These are phyloP conservation scores for Noturus placidus DNA, from an alignment of 2,113 vertebrate genomes.

Conservation along the genomic window DNA sequence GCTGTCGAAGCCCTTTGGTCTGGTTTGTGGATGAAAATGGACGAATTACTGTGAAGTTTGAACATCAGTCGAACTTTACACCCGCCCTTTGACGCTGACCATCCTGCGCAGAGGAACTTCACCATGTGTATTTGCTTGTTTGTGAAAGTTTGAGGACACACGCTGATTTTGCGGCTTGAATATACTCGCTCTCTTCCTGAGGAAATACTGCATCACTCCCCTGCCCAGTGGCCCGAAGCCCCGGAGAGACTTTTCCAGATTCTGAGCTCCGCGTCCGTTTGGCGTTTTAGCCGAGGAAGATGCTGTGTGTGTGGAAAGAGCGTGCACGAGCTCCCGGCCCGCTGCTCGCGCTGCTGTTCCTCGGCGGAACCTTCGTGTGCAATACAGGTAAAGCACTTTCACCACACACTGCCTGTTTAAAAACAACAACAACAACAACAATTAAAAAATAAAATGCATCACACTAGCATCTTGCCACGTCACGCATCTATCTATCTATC, in stretches of 20 bases:
- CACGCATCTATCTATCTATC: neutral
- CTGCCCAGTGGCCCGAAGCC: neutral
- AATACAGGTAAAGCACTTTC: constrained; percentile 64
- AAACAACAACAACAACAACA: neutral
- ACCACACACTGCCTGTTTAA: neutral
- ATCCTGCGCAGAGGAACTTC: constrained; percentile 1
- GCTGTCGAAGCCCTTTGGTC: neutral
- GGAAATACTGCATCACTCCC: neutral
- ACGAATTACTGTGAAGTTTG: neutral
- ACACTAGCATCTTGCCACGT: neutral
- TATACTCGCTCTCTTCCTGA: neutral
- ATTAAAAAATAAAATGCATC: no score
- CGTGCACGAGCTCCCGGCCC: constrained; percentile 61
- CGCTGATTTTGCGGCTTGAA: constrained; percentile 1
- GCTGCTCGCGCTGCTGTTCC: constrained; percentile 66
- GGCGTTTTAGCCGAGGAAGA: constrained; percentile 65
- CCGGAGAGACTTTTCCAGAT: constrained; percentile 12
- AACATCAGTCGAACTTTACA: constrained; percentile 39
- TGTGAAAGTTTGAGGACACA: constrained; percentile 18
- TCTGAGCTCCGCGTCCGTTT: constrained; percentile 40
- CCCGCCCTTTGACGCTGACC: neutral
- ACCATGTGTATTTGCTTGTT: neutral
- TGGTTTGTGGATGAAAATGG: neutral
- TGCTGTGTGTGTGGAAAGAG: constrained; percentile 67
- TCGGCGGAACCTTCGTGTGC: constrained; percentile 59